Evolutionary conservation across 2,888 invertebrate genomes (phyloP).

Genomic region (Cinara cedri): DNA sequence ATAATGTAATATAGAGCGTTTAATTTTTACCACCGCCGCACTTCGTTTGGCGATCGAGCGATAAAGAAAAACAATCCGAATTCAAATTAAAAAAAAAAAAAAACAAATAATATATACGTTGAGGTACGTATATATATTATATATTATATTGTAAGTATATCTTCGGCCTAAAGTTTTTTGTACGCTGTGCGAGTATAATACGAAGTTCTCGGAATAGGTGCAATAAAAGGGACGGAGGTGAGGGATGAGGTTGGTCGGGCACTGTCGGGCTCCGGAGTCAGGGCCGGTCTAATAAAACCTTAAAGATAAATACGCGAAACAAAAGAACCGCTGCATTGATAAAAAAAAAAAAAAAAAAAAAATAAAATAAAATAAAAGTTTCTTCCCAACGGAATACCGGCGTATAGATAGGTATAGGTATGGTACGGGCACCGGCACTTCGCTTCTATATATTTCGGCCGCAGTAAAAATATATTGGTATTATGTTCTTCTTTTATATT

Average conservation of each 20-base stretch:
- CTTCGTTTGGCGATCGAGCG: too few species aligned
- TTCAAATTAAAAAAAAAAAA: too few species aligned
- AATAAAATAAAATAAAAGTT: constrained; percentile 18
- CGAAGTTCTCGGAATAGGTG: neutral
- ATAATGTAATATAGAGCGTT: too few species aligned
- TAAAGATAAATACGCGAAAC: constrained; percentile 24
- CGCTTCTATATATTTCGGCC: neutral
- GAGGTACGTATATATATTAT: too few species aligned
- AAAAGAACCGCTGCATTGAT: constrained; percentile 25
- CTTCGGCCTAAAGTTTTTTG: too few species aligned
- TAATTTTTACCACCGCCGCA: too few species aligned
- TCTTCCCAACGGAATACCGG: neutral
- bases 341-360: neutral
- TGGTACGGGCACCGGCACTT: too few species aligned
- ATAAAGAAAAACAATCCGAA: too few species aligned
- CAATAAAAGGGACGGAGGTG: neutral
- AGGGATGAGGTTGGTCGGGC: neutral
- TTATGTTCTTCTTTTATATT: neutral
- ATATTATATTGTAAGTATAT: too few species aligned
- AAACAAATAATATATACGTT: too few species aligned
- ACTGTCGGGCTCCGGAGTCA: neutral
- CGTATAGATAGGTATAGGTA: too few species aligned
- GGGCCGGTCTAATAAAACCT: neutral
- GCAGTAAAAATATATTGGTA: constrained; percentile 36
- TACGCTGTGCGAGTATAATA: too few species aligned